Conservation (phyloP, 2,113 vertebrate species). For the Conger conger region DNA sequence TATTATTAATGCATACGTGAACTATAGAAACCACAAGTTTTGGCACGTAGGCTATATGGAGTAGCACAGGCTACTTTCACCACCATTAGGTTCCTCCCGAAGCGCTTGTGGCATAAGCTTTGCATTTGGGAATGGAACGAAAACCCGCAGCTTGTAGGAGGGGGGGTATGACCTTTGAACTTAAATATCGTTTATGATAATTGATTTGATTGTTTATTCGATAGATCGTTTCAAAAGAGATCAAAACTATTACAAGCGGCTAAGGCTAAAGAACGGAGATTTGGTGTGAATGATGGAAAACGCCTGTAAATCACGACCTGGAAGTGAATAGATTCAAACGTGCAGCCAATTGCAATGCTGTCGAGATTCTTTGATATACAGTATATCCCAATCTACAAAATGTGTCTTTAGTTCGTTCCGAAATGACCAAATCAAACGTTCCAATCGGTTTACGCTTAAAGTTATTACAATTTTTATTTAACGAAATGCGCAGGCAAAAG, state of each 20-base stretch:
- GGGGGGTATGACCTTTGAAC: slow-evolving; percentile 20
- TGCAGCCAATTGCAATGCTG: background rate
- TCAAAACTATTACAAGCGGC: background rate
- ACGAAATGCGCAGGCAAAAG: background rate
- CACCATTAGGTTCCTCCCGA: background rate
- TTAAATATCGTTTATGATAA: slow-evolving; percentile 8
- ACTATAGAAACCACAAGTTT: background rate
- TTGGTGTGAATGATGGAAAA: background rate
- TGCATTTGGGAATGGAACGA: background rate
- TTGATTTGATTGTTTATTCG: background rate
- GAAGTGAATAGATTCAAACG: slow-evolving; percentile 15
- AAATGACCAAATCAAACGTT: background rate
- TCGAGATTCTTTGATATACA: background rate
- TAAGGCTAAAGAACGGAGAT: background rate
- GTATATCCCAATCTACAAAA: background rate
- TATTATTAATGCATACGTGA: background rate
- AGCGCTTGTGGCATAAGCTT: background rate
- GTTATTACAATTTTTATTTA: background rate
- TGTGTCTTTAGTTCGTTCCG: background rate
- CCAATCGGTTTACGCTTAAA: background rate
- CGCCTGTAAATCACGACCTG: slow-evolving; percentile 10
- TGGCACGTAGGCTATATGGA: background rate
- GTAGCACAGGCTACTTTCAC: background rate
- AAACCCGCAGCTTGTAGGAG: background rate
- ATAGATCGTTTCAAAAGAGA: background rate